Percentiles rank a stretch among this genome's conserved stretches.
Evolutionary conservation across 2,113 vertebrate genomes (phyloP).

Genomic region (Hippocampus abdominalis): DNA sequence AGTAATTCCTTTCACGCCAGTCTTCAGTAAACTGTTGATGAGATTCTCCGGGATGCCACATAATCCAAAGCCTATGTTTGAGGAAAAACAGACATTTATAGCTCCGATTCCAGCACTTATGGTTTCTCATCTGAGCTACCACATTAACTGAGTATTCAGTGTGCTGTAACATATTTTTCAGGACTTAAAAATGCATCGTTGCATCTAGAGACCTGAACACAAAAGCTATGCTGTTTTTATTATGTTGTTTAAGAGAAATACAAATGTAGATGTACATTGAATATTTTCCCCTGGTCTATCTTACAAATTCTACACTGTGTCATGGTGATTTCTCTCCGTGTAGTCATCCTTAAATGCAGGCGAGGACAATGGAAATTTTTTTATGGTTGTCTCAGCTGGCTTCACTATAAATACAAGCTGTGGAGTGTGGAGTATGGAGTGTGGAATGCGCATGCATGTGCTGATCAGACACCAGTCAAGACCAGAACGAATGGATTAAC

Average conservation of each 20-base stretch:
- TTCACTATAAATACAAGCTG: constrained; percentile 55
- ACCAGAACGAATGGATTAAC: not conserved
- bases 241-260: not conserved
- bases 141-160: not conserved
- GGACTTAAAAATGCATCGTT: not conserved
- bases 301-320: not conserved
- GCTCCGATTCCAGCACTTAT: not conserved
- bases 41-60: constrained; percentile 98
- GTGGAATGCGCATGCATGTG: constrained; percentile 19
- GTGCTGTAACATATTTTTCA: not conserved
- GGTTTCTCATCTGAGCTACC: not conserved
- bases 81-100: not conserved
- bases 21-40: constrained; percentile 88
- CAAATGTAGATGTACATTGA: not conserved
- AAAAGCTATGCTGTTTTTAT: not conserved
- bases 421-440: not conserved
- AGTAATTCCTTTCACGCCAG: constrained; percentile 84
- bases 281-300: not conserved
- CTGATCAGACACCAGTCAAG: not conserved
- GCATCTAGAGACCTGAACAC: not conserved
- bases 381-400: constrained; percentile 32
- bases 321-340: not conserved
- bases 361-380: constrained; percentile 32
- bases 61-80: constrained; percentile 84
- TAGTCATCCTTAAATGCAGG: not conserved